A percentile compares a stretch with the other conserved stretches of the same genome.
These are phyloP conservation scores for Megalops atlanticus DNA, from an alignment of 2,113 vertebrate species.

Conservation along the genomic window DNA sequence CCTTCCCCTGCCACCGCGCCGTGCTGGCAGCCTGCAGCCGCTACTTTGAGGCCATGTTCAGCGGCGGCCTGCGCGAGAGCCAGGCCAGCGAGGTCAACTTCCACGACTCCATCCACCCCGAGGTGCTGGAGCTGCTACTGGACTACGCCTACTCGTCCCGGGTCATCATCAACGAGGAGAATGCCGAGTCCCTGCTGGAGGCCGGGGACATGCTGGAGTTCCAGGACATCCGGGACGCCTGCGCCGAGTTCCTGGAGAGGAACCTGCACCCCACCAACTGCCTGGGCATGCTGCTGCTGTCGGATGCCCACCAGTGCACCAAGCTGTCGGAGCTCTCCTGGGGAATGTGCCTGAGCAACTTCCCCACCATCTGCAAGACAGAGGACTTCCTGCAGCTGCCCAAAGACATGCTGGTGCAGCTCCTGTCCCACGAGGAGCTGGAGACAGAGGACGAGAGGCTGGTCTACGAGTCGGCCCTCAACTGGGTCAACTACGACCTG, in stretches of 20 bases:
- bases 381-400: conserved; percentile 79
- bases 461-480: conserved; percentile 74
- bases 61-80: conserved; percentile 75
- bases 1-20: conserved; percentile 81
- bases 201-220: conserved; percentile 71
- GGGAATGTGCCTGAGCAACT: conserved; percentile 80
- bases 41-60: conserved; percentile 57
- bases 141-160: conserved; percentile 80
- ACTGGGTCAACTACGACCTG: conserved; percentile 74
- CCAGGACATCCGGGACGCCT: conserved; percentile 52
- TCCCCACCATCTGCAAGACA: conserved; percentile 67
- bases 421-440: conserved; percentile 78
- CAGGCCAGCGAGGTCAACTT: conserved; percentile 77
- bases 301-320: conserved; percentile 79
- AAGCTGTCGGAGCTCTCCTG: conserved; percentile 74
- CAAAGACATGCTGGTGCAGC: conserved; percentile 73
- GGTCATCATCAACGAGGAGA: conserved; percentile 78
- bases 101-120: conserved; percentile 76
- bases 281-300: conserved; percentile 79
- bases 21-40: conserved; percentile 83
- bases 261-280: conserved; percentile 77
- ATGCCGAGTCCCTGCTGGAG: conserved; percentile 73
- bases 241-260: conserved; percentile 48
- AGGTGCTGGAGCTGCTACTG: conserved; percentile 78
- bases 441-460: conserved; percentile 77